Evolutionary conservation across 2,888 invertebrate species (phyloP), one percentile per base, ranked within the genome.

Genomic region (Hemaris fuciformis): DNA sequence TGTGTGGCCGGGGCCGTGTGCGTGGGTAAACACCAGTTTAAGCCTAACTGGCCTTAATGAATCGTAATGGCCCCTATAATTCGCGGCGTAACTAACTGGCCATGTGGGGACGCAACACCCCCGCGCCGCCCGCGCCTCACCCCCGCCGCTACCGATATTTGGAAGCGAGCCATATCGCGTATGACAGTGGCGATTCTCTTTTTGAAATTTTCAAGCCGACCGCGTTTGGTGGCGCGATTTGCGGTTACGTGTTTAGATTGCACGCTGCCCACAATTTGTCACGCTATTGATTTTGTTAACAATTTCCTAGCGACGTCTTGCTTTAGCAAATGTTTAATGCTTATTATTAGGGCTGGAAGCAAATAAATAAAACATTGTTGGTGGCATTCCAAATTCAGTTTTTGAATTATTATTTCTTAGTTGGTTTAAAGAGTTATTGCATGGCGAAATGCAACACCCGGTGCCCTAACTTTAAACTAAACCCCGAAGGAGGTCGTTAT

Each of bases 31-130:
- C 91, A 93, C 91, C 90, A 87, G 90, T 91, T 93, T 91, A 93
- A 93, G 92, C 93, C 92, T 93, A 93, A 93, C 93, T 91, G 93
- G 92, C 93, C 91, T 93, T 93, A 93, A 93, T 93, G 93, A 93
- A 93, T 93, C 93, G 93, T 93, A 93, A 93, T 93, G 93, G 93
- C 91, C 93, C 91, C 93, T 93, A 93, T 93, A 93, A 93, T 93
- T 93, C 92, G 93, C 91, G 91, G 92, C 92, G 92, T 92, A 93
- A 93, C 93, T 93, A 93, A 93, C 92, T 91, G 91, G 87, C 90
- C 91, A 85, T 90, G 88, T 88, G 91, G 90, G 90, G 89, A 81
- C 84, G 75, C 68, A 64, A 59, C 25, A 59, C 66, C 77, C 77
- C 76, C 72, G 60, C 67, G 61, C 57, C 66, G 63, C 66, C 65